Conservation (phyloP, 2,888 invertebrate species). For the Rhimphoctona megacephalus region DNA sequence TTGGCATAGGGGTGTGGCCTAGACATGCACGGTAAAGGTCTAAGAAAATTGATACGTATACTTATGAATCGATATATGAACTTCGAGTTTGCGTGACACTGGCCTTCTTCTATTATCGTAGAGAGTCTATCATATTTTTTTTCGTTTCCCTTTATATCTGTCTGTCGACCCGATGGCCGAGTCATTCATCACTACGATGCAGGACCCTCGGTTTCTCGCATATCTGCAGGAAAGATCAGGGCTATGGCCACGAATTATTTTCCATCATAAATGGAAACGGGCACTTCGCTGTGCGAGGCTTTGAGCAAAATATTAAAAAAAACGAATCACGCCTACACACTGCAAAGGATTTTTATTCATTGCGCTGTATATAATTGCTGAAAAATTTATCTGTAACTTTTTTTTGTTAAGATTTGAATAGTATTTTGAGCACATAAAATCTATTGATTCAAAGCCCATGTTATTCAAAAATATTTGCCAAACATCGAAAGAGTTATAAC, state of each 20-base stretch:
- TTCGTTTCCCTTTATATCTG: slow-evolving; percentile 27
- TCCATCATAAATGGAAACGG: neutral
- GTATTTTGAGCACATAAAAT: neutral
- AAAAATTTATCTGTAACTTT: neutral
- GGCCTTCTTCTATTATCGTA: slow-evolving; percentile 60
- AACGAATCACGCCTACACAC: neutral
- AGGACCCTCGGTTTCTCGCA: neutral
- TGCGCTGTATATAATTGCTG: neutral
- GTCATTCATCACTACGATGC: slow-evolving; percentile 31
- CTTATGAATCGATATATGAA: slow-evolving; percentile 69
- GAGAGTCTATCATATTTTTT: slow-evolving; percentile 36
- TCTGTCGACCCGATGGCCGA: slow-evolving; percentile 26
- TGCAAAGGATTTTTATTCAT: neutral
- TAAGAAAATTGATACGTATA: slow-evolving; percentile 67
- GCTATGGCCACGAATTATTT: slow-evolving; percentile 15
- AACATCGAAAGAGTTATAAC: neutral
- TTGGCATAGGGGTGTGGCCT: slow-evolving; percentile 52
- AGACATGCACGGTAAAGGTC: slow-evolving; percentile 49
- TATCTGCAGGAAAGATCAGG: neutral
- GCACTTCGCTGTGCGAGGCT: neutral
- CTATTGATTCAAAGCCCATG: neutral
- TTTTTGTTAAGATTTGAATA: neutral
- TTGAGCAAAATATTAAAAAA: neutral
- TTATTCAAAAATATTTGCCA: neutral
- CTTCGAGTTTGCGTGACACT: slow-evolving; percentile 67